Percentiles rank a stretch among this genome's conserved stretches.
Conservation (phyloP, 37 sponge, comb jelly and placozoan species). For the Beroe ovata region DNA sequence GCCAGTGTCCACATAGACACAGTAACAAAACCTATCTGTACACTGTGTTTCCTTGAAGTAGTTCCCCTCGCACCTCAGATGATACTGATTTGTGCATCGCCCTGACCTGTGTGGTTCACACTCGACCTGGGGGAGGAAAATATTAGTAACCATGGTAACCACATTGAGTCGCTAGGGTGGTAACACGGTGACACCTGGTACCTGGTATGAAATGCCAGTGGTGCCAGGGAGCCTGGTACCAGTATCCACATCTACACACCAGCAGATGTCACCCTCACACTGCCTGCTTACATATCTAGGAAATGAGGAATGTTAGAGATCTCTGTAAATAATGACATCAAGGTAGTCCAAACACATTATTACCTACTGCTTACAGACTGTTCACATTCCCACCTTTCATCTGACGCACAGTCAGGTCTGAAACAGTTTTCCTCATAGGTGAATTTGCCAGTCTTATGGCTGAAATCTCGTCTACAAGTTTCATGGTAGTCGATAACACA, state of each 20-base stretch:
- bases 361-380: no score
- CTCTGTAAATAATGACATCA: no score
- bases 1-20: constrained; percentile 55
- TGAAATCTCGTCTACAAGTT: constrained; percentile 19
- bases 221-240: constrained; percentile 42
- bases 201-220: constrained; percentile 48
- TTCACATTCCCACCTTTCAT: no score
- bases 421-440: background rate
- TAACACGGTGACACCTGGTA: no score
- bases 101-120: constrained; percentile 29
- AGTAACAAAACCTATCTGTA: constrained; percentile 51
- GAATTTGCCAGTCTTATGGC: background rate
- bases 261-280: constrained; percentile 56
- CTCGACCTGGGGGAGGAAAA: constrained; percentile 45
- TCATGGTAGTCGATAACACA: constrained; percentile 21
- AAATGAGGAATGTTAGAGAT: background rate
- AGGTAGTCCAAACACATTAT: no score
- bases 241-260: constrained; percentile 59
- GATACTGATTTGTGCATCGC: constrained; percentile 33
- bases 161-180: no score
- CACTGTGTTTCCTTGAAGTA: constrained; percentile 59
- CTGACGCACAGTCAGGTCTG: constrained; percentile 27
- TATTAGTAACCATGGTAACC: no score
- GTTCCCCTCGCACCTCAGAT: constrained; percentile 47
- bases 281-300: constrained; percentile 13